Conservation (phyloP, 1,140 invertebrate species). For the Drosophila sp. region DNA sequence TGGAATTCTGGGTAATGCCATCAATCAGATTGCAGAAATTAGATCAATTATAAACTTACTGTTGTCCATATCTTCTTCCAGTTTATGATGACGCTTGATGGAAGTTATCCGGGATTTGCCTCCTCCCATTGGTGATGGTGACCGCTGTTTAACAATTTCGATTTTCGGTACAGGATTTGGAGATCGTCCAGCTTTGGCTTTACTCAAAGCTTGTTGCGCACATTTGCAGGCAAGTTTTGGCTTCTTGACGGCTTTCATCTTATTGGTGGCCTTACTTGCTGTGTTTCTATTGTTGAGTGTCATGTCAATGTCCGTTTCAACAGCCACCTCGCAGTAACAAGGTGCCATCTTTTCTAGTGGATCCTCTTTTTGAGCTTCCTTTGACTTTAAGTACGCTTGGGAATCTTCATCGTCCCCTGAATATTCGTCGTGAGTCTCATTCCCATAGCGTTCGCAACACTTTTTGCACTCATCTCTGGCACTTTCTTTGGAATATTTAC, state of each 20-base stretch:
- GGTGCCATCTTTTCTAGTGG: neutral
- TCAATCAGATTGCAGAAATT: conserved; percentile 25
- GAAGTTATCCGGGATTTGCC: neutral
- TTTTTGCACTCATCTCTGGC: neutral
- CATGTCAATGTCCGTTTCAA: conserved; percentile 46
- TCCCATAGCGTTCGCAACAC: neutral
- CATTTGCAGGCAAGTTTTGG: conserved; percentile 2
- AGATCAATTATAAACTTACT: conserved; percentile 23
- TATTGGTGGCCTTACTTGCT: neutral
- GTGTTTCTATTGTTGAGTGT: neutral
- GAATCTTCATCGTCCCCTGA: neutral
- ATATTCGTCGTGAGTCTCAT: no score
- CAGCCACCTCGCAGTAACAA: conserved; percentile 2
- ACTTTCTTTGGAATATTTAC: neutral
- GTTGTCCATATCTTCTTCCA: conserved; percentile 15
- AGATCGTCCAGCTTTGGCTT: neutral
- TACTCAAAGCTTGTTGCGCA: neutral
- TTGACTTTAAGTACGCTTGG: neutral
- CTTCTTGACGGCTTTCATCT: neutral
- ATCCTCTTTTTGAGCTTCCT: neutral
- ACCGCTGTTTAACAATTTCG: neutral
- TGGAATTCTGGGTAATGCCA: conserved; percentile 35
- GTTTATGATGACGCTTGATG: neutral
- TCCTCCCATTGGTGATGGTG: neutral
- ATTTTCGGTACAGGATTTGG: neutral